phyloP scores from a whole-genome alignment of 2,888 invertebrate species.

The Platycheirus rosarum region DNA sequence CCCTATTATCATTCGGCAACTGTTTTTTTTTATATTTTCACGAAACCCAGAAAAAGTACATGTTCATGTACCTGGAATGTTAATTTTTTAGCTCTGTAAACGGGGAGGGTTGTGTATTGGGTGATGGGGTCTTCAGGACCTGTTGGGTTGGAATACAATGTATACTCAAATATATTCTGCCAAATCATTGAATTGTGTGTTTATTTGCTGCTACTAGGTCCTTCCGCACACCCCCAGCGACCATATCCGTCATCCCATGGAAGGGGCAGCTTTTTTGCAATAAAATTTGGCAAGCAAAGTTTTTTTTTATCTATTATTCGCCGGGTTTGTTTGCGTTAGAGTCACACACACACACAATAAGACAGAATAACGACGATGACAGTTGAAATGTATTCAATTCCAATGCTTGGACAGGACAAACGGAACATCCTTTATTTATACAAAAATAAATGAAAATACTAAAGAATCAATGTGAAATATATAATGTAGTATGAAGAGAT shows the following conservation, averaged over 20 bases:
- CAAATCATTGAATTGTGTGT: conserved; percentile 72
- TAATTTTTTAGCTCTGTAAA: too few species aligned
- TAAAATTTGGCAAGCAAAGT: conserved; percentile 72
- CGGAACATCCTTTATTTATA: conserved; percentile 74
- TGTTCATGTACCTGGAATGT: background rate
- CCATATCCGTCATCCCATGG: background rate
- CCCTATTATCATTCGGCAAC: too few species aligned
- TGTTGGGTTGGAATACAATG: background rate
- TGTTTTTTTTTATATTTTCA: too few species aligned
- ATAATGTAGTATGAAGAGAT: conserved; percentile 29
- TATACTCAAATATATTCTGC: conserved; percentile 44
- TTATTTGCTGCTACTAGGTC: conserved; percentile 57
- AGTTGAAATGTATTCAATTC: conserved; percentile 72
- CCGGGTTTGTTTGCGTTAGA: conserved; percentile 65
- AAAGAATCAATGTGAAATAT: conserved; percentile 57
- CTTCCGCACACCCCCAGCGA: too few species aligned
- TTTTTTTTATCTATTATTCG: conserved; percentile 67
- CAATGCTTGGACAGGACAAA: conserved; percentile 58
- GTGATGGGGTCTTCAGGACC: too few species aligned
- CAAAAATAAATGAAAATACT: conserved; percentile 74
- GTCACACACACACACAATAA: conserved; percentile 23
- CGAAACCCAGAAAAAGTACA: background rate
- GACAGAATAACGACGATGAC: conserved; percentile 64
- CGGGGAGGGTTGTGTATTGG: too few species aligned
- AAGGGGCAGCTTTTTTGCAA: conserved; percentile 66